phyloP scores from a whole-genome alignment of 2,113 vertebrate species.

The Paracyprichromis sp. region DNA sequence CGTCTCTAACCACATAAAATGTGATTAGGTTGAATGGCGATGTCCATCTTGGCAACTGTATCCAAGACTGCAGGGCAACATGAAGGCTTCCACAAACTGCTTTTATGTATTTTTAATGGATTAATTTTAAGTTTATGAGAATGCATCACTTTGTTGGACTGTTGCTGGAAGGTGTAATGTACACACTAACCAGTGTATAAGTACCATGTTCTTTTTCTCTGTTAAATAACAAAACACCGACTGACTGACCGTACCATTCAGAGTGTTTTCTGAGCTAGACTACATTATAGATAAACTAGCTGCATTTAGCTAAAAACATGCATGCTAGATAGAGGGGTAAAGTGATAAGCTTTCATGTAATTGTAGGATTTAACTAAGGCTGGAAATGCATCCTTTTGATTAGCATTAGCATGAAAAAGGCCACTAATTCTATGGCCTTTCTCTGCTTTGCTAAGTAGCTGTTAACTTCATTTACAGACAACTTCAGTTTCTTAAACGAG shows the following conservation, averaged over 20 bases:
- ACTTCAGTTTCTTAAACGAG: background rate
- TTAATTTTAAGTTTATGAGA: background rate
- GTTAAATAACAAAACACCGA: background rate
- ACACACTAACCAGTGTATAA: background rate
- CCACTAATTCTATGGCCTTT: background rate
- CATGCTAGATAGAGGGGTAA: background rate
- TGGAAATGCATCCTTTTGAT: background rate
- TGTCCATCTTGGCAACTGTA: background rate
- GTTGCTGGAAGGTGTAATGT: background rate
- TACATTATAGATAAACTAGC: background rate
- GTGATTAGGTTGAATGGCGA: background rate
- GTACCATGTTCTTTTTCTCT: background rate
- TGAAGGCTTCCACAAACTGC: background rate
- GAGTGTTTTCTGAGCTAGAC: background rate
- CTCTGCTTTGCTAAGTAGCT: background rate
- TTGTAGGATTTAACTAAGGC: background rate
- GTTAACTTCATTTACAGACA: background rate
- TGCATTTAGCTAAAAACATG: constrained; percentile 4
- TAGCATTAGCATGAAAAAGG: background rate
- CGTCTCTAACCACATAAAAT: background rate
- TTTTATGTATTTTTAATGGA: background rate
- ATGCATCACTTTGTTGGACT: background rate
- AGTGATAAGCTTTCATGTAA: background rate
- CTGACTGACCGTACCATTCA: background rate
- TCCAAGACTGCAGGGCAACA: background rate